These are phyloP conservation scores for Chaetogeoica ovagalla DNA, from an alignment of 2,888 invertebrate species.

Conservation along the genomic window DNA sequence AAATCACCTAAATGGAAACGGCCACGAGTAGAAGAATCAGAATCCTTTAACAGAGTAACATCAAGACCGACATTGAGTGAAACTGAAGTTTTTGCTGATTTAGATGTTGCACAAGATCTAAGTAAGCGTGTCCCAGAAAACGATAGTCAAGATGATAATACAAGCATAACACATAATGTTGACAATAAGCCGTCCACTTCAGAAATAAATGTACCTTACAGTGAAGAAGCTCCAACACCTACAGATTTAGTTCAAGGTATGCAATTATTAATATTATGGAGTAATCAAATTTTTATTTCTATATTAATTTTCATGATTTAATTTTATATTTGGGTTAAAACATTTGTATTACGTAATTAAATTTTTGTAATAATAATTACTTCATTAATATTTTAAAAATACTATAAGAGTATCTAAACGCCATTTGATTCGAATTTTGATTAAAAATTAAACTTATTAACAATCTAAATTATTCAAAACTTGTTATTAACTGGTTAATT, in stretches of 20 bases:
- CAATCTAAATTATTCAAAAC: too few relatives aligned
- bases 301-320: background rate
- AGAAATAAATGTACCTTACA: slow-evolving; percentile 54
- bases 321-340: background rate
- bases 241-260: slow-evolving; percentile 55
- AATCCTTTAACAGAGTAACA: slow-evolving; percentile 51
- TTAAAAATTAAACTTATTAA: too few relatives aligned
- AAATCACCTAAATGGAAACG: slow-evolving; percentile 54
- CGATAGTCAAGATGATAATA: slow-evolving; percentile 47
- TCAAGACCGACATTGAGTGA: slow-evolving; percentile 54
- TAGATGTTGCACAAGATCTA: slow-evolving; percentile 56
- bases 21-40: slow-evolving; percentile 52
- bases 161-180: slow-evolving; percentile 35
- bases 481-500: too few relatives aligned
- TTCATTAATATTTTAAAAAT: background rate
- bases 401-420: background rate
- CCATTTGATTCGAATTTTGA: too few relatives aligned
- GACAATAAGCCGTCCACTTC: slow-evolving; percentile 53
- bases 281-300: background rate
- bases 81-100: slow-evolving; percentile 54
- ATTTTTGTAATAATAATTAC: background rate
- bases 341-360: background rate
- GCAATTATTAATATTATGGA: background rate
- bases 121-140: slow-evolving; percentile 55
- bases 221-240: slow-evolving; percentile 54